phyloP scores from a whole-genome alignment of 2,113 vertebrate genomes.

The Mormyrus lacerda region DNA sequence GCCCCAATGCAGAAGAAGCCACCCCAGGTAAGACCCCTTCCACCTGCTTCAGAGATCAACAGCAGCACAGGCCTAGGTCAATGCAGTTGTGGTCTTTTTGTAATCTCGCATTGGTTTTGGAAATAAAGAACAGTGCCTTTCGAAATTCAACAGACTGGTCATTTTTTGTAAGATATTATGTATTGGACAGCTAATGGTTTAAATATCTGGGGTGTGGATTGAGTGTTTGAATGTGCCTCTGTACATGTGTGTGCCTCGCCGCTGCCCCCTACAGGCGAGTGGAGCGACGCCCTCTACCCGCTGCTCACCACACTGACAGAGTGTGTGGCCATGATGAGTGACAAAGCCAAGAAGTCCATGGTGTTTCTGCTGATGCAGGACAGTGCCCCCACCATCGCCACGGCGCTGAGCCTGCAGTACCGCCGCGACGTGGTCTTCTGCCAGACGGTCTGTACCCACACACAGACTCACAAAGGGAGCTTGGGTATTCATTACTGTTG shows the following conservation, averaged over 20 bases:
- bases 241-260: background rate
- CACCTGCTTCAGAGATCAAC: background rate
- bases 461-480: background rate
- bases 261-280: slow-evolving; percentile 68
- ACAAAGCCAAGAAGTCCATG: slow-evolving; percentile 96
- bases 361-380: slow-evolving; percentile 98
- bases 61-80: background rate
- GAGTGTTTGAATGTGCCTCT: background rate
- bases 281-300: slow-evolving; percentile 91
- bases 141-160: background rate
- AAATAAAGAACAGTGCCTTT: background rate
- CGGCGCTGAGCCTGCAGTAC: slow-evolving; percentile 86
- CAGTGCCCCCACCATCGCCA: slow-evolving; percentile 85
- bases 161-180: background rate
- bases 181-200: background rate
- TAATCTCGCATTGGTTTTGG: background rate
- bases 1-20: slow-evolving; percentile 72
- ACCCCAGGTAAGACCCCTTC: slow-evolving; percentile 74
- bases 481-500: background rate
- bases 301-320: slow-evolving; percentile 88
- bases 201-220: background rate
- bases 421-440: slow-evolving; percentile 97
- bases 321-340: slow-evolving; percentile 92
- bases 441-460: slow-evolving; percentile 76
- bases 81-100: background rate